Evolutionary conservation across 2,113 vertebrate species (phyloP), one percentile per base, ranked within the genome.

Genomic region (Ardeotis arabs): DNA sequence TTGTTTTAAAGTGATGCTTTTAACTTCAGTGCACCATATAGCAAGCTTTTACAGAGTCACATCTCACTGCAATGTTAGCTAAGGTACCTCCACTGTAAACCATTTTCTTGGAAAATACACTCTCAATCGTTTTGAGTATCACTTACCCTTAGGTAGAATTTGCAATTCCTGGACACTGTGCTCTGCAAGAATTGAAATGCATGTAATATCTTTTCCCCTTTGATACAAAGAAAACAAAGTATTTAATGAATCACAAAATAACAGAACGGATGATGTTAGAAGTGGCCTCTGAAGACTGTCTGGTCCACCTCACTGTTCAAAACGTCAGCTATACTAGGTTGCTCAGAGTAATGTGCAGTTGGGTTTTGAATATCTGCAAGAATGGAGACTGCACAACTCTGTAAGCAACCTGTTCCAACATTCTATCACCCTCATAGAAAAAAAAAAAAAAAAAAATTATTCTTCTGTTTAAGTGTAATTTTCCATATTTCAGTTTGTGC

Each of bases 371-470:
- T 59, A 55, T 44, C 16, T 64, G 15, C 47, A 35, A 28, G 44
- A 18, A 58, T 23, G 17, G 28, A 64, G 20, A 58, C 17, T 55
- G 8, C 14, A 25, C 31, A 50, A 10, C n/a, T 69, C 27, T 45
- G 6, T 50, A 62, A 35, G 35, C 5, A 62, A 31, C 24, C 6
- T 52, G 31, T 23, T 53, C 18, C 37, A 31, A 14, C 41, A 7
- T 24, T 59, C 22, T 31, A 21, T 17, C 50, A 41, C 4, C 6
- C 12, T 39, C 18, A 53, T 1, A 64, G 9, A 0, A 53, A 59
- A 59, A 44, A 77, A 37, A 74, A 7, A 14, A 21, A 11, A 9
- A n/a, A 20, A 50, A 12, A 45, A 44, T 44, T 44, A 14, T 44
- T 37, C 17, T 22, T 20, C 33, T 52, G 8, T 60, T 35, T 44